phyloP scores from a whole-genome alignment of 2,797 vertebrate species.

The Sebastes baramenuke region DNA sequence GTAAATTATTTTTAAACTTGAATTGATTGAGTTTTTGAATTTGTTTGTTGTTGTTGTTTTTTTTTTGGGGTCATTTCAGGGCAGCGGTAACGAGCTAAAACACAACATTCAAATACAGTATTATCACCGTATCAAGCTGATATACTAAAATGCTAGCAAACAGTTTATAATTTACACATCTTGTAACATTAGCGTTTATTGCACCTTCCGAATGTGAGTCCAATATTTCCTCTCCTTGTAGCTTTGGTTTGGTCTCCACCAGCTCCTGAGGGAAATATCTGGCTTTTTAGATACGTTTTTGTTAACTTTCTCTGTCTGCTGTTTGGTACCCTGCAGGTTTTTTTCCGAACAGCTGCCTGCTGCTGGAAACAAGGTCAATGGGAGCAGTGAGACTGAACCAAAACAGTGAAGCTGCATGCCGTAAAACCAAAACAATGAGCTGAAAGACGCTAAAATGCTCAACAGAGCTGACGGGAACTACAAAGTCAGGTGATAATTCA shows the following conservation, averaged over 20 bases:
- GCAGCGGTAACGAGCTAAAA: fast-evolving
- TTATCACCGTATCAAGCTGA: neutral
- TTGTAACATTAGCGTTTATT: neutral
- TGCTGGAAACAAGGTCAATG: neutral
- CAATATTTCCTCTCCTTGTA: neutral
- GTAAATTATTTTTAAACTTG: neutral
- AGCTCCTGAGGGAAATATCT: neutral
- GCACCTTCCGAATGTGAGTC: neutral
- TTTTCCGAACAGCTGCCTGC: too few relatives aligned
- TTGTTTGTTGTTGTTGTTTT: neutral
- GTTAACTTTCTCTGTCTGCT: neutral
- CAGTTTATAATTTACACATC: neutral
- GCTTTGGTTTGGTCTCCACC: neutral
- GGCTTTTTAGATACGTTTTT: neutral
- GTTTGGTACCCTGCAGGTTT: neutral
- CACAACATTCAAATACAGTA: neutral
- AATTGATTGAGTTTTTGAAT: neutral
- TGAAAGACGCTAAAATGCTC: neutral
- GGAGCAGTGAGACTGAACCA: neutral
- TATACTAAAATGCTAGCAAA: neutral
- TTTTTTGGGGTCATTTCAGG: fast-evolving
- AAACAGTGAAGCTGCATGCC: neutral
- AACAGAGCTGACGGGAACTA: neutral
- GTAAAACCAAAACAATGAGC: neutral
- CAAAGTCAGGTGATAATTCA: neutral